These are phyloP conservation scores for Uromys caudimaculatus DNA, from an alignment of 2,797 vertebrate species.

Conservation along the genomic window DNA sequence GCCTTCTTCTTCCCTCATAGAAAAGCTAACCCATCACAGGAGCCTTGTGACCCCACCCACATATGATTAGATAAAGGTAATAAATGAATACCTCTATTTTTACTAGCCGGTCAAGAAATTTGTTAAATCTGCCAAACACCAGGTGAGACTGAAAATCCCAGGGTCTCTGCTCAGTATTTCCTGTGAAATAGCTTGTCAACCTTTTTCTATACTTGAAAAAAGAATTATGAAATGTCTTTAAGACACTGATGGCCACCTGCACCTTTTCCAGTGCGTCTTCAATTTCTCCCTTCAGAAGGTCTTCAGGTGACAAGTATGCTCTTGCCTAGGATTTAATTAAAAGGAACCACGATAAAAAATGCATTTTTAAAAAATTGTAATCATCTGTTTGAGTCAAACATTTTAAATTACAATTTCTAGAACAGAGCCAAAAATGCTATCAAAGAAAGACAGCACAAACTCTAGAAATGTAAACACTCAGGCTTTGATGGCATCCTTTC, in stretches of 20 bases:
- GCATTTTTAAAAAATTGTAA: conserved; percentile 6
- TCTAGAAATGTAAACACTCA: conserved; percentile 8
- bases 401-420: conserved; percentile 19
- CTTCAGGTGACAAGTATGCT: conserved; percentile 87
- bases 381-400: background rate
- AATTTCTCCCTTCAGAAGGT: conserved; percentile 89
- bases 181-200: conserved; percentile 84
- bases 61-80: conserved; percentile 7
- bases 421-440: background rate
- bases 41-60: background rate
- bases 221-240: conserved; percentile 87
- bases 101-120: conserved; percentile 88
- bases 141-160: conserved; percentile 92
- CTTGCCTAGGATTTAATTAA: conserved; percentile 84
- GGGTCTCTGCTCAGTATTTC: conserved; percentile 79
- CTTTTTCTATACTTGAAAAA: conserved; percentile 89
- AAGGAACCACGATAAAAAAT: background rate
- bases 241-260: conserved; percentile 85
- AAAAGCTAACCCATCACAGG: background rate
- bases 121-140: conserved; percentile 90
- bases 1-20: background rate
- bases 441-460: conserved; percentile 8
- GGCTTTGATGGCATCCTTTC: background rate
- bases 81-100: conserved; percentile 89
- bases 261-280: conserved; percentile 90